phyloP scores from a whole-genome alignment of 2,113 vertebrate genomes.

The Dermatemys mawii region DNA sequence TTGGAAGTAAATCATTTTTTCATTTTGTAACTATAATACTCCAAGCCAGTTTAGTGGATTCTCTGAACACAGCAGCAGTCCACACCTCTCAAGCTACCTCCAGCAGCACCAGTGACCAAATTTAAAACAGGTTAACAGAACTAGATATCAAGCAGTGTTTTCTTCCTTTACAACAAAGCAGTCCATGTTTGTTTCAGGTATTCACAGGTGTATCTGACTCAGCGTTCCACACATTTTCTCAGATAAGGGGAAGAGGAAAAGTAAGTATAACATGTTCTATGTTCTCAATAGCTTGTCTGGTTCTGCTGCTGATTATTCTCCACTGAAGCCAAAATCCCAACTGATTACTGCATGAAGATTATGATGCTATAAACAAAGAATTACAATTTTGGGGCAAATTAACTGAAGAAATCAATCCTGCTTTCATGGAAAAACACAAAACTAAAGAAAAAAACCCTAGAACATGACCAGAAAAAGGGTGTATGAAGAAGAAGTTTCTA shows the following conservation, averaged over 20 bases:
- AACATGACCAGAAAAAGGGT: neutral
- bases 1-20: too few species aligned
- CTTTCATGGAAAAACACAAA: neutral
- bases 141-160: neutral
- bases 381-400: neutral
- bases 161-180: neutral
- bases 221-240: neutral
- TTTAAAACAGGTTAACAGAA: neutral
- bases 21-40: too few species aligned
- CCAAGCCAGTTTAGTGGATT: too few species aligned
- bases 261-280: too few species aligned
- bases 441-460: neutral
- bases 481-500: neutral
- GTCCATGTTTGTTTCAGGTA: neutral
- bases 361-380: too few species aligned
- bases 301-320: too few species aligned
- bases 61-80: neutral
- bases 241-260: neutral
- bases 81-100: neutral
- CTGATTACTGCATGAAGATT: too few species aligned
- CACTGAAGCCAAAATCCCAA: neutral
- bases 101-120: neutral
- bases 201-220: neutral
- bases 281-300: too few species aligned
- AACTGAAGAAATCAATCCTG: neutral